Evolutionary conservation across 2,113 vertebrate genomes (phyloP).

Genomic region (rabbit (Oryctolagus cuniculus)): DNA sequence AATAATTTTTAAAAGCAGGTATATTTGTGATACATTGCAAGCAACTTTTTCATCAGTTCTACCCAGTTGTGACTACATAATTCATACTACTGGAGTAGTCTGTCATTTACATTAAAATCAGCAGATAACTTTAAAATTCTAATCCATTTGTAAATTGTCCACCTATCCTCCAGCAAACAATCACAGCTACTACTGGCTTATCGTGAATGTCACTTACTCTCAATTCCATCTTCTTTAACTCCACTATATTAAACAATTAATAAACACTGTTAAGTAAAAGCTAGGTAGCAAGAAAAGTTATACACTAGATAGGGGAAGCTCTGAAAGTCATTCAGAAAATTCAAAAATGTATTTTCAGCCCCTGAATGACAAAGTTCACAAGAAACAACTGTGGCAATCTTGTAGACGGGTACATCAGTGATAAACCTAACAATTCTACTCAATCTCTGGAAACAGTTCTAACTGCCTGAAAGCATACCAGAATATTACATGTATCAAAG

Average conservation of each 20-base stretch:
- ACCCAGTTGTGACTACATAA: conserved; percentile 47
- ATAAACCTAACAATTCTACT: conserved; percentile 27
- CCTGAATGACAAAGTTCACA: conserved; percentile 48
- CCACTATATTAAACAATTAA: not conserved
- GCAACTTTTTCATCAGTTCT: conserved; percentile 33
- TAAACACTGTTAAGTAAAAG: not conserved
- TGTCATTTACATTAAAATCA: conserved; percentile 27
- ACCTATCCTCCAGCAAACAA: conserved; percentile 36
- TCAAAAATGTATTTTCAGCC: not conserved
- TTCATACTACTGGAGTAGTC: conserved; percentile 17
- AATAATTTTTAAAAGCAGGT: conserved; percentile 50
- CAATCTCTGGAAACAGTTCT: conserved; percentile 41
- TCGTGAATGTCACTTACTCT: not conserved
- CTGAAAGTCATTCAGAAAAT: conserved; percentile 51
- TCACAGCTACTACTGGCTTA: not conserved
- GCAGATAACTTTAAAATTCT: conserved; percentile 31
- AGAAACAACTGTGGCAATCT: conserved; percentile 23
- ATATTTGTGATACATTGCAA: conserved; percentile 34
- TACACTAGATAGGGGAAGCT: not conserved
- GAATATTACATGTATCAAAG: conserved; percentile 40
- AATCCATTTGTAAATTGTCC: conserved; percentile 24
- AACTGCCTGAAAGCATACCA: conserved; percentile 34
- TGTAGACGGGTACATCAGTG: not conserved
- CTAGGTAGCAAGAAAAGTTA: conserved; percentile 21
- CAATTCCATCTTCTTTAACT: not conserved